A percentile compares a stretch with the other conserved stretches of the same genome.
Evolutionary conservation across 2,888 invertebrate species (phyloP).

Genomic region (Eupithecia insigniata): DNA sequence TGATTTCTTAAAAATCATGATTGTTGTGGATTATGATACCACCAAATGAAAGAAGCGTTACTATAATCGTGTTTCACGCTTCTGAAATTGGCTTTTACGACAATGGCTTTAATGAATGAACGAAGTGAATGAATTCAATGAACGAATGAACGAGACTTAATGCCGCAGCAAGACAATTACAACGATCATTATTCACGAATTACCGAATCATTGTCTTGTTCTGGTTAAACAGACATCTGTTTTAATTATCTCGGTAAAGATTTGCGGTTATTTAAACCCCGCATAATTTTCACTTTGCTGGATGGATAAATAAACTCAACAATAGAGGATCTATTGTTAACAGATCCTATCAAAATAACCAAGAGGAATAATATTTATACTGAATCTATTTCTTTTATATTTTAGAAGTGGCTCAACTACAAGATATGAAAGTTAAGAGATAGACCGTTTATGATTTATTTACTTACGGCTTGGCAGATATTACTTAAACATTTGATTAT

Average conservation of each 20-base stretch:
- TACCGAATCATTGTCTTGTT: conserved; percentile 61
- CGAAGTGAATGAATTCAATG: conserved; percentile 26
- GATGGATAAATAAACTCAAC: conserved; percentile 2
- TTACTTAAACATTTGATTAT: no score
- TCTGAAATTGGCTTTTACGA: conserved; percentile 29
- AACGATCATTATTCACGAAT: conserved; percentile 66
- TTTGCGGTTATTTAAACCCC: conserved; percentile 13
- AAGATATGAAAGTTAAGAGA: no score
- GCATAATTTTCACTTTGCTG: conserved; percentile 9
- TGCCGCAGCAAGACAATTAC: conserved; percentile 58
- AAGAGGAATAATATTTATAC: neutral
- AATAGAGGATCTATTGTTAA: neutral
- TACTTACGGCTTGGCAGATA: neutral
- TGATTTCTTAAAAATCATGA: neutral
- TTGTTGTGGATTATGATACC: neutral
- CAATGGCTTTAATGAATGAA: conserved; percentile 30
- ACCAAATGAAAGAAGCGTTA: conserved; percentile 27
- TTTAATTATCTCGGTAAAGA: conserved; percentile 38
- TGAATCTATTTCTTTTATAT: neutral
- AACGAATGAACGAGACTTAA: conserved; percentile 27
- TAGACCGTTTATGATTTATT: neutral
- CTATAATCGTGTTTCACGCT: conserved; percentile 28
- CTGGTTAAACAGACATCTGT: conserved; percentile 41
- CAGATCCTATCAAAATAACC: neutral
- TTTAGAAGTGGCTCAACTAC: neutral